Base-by-base conservation (phyloP, 2,888 invertebrate genomes). In the Taenaris catops region DNA sequence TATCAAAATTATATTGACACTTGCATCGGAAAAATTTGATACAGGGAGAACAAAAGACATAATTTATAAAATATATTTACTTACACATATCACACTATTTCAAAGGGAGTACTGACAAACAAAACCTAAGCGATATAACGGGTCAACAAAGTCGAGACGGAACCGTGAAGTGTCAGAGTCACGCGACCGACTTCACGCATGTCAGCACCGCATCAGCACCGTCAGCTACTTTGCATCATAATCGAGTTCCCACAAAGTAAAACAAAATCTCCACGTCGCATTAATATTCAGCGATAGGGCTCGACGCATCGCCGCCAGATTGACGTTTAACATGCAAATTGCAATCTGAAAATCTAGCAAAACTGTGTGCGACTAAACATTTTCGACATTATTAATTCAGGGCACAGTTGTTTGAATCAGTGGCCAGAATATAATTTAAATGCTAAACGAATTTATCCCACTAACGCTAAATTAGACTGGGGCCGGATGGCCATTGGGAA, bases 241-340 rank as follows among this genome's bases (percentile, higher is more conserved):
- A 84, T 84, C 73, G 81, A 86, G 71, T 81, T 73, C 67, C 67
- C 71, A 71, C 75, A 76, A 84, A 83, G 84, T 83, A 79, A 81
- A 81, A 84, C 84, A 83, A 84, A 86, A 84, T 84, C 74, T 79
- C 74, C 63, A 57, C 68, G 64, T 63, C 62, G 51, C 78, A 84
- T 86, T 84, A 84, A 84, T 84, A 86, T 86, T 83, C 84, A 86
- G 81, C 58, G 74, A 75, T 78, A 81, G 78, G 80, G 78, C 75
- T 69, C 69, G 64, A 76, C 83, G 84, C 81, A 80, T 74, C 72
- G 69, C 67, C 69, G 62, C 51, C 63, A 67, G 75, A 78, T 84
- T 81, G 84, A 80, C 81, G 79, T 76, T 81, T 80, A 83, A 81
- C 83, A 86, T 86, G 84, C 80, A 86, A 84, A 84, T 84, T 84